phyloP scores from a whole-genome alignment of 2,113 vertebrate species.

The Emberiza fucata region DNA sequence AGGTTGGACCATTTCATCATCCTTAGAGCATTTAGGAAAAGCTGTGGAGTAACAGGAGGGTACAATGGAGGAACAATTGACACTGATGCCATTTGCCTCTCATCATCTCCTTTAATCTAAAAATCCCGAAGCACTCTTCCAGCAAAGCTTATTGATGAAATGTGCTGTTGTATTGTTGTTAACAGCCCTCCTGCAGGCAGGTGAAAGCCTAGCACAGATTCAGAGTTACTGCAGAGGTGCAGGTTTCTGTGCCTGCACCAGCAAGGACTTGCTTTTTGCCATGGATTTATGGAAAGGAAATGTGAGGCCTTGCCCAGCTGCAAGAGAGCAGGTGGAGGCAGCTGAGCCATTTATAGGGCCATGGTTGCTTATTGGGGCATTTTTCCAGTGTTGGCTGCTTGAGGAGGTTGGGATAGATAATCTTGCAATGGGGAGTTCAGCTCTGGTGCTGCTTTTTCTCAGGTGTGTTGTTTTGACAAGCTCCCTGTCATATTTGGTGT shows the following conservation, averaged over 20 bases:
- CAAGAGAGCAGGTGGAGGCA: background rate
- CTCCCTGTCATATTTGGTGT: background rate
- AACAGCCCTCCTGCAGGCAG: background rate
- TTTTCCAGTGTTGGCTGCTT: background rate
- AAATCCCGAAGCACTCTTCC: background rate
- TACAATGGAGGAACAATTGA: background rate
- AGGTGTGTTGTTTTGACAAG: background rate
- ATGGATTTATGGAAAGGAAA: background rate
- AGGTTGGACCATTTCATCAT: background rate
- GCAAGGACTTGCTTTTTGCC: background rate
- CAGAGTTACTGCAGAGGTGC: background rate
- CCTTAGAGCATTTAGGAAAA: background rate
- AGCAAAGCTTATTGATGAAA: background rate
- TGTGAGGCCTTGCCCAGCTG: accelerated
- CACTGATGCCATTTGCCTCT: background rate
- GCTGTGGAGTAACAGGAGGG: background rate
- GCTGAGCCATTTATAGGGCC: background rate
- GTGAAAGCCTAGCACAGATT: background rate
- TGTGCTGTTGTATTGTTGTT: background rate
- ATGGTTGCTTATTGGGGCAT: background rate
- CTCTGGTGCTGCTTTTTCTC: background rate
- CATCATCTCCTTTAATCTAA: background rate
- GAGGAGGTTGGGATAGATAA: background rate
- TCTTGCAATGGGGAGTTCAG: background rate
- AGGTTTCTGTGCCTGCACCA: background rate